phyloP scores from a whole-genome alignment of 2,113 vertebrate species.

The Tragelaphus scriptus region DNA sequence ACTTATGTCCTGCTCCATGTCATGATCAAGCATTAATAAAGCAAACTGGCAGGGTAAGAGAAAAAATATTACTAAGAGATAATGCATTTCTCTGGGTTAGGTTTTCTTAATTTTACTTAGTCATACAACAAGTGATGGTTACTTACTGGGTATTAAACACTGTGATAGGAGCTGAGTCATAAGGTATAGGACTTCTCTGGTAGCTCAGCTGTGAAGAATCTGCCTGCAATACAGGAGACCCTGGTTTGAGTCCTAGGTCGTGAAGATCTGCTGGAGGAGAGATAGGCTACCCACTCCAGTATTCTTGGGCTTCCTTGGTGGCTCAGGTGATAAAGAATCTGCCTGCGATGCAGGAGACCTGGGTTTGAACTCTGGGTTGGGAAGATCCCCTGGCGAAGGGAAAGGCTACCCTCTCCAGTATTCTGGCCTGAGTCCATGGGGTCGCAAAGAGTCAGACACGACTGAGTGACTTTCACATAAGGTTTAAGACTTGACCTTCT shows the following conservation, averaged over 20 bases:
- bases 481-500: neutral
- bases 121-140: neutral
- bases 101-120: slow-evolving; percentile 27
- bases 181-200: neutral
- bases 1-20: slow-evolving; percentile 84
- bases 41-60: slow-evolving; percentile 82
- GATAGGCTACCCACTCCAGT: neutral
- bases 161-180: neutral
- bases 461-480: neutral
- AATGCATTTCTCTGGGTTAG: neutral
- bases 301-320: neutral
- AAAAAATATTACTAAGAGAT: neutral
- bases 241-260: neutral
- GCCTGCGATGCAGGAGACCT: neutral
- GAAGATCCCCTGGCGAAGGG: neutral
- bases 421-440: neutral
- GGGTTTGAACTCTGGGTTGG: neutral
- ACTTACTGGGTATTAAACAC: neutral
- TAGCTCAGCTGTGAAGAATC: neutral
- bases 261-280: neutral
- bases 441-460: neutral
- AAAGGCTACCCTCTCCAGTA: neutral
- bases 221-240: neutral
- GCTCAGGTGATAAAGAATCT: neutral
- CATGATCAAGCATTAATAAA: slow-evolving; percentile 89